phyloP scores from a whole-genome alignment of 2,797 vertebrate genomes.

The Bryconaethiops microstoma region DNA sequence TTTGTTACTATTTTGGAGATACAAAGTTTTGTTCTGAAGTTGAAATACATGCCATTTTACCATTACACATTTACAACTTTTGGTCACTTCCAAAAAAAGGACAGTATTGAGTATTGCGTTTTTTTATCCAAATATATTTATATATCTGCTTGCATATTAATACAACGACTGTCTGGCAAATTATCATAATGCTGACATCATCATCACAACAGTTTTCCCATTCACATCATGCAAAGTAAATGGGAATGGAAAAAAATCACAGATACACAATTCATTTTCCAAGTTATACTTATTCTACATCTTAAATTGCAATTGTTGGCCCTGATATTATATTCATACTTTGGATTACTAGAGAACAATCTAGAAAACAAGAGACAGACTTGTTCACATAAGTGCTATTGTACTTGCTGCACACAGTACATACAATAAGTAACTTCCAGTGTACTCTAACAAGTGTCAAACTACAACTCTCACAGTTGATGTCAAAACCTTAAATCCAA shows the following conservation, averaged over 20 bases:
- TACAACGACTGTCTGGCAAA: background rate
- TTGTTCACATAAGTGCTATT: background rate
- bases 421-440: background rate
- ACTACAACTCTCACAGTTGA: slow-evolving; percentile 2
- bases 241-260: background rate
- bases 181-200: background rate
- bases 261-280: background rate
- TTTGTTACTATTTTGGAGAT: too few species aligned
- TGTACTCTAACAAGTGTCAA: background rate
- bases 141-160: too few species aligned
- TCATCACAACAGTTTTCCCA: too few species aligned
- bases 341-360: background rate
- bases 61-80: background rate
- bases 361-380: background rate
- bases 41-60: background rate
- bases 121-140: background rate
- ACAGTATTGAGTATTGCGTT: background rate
- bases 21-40: too few species aligned
- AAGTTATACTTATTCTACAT: background rate
- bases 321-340: background rate
- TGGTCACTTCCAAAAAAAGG: background rate
- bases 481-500: background rate
- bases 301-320: background rate
- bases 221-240: too few species aligned
- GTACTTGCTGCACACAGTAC: background rate